Percentiles rank a stretch among this genome's conserved stretches.
These are phyloP conservation scores for Ditula angustiorana DNA, from an alignment of 2,888 invertebrate species.

Conservation along the genomic window DNA sequence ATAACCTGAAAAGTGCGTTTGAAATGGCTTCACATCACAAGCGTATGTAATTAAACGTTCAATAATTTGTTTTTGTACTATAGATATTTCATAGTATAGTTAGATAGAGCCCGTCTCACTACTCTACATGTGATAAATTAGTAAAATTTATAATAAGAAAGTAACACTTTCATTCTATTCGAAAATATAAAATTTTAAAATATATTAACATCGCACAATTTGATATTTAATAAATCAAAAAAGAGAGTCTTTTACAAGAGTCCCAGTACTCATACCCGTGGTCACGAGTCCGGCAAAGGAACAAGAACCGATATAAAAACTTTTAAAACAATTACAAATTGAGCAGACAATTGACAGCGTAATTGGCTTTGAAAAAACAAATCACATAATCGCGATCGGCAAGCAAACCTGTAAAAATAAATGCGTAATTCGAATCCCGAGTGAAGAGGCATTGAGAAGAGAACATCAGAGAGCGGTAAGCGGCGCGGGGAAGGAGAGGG, in stretches of 20 bases:
- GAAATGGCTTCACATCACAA: not conserved
- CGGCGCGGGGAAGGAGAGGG: constrained; percentile 46
- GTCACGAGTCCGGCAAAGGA: too few relatives aligned
- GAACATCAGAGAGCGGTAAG: constrained; percentile 51
- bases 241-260: too few relatives aligned
- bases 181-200: too few relatives aligned
- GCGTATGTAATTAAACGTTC: not conserved
- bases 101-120: not conserved
- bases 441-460: constrained; percentile 43
- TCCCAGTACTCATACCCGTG: too few relatives aligned
- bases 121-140: too few relatives aligned
- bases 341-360: not conserved
- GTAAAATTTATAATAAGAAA: too few relatives aligned
- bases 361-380: not conserved
- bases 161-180: too few relatives aligned
- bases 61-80: not conserved
- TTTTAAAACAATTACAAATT: not conserved
- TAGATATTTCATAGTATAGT: not conserved
- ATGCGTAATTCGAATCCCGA: constrained; percentile 34
- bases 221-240: too few relatives aligned
- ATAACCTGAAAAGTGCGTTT: not conserved
- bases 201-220: too few relatives aligned
- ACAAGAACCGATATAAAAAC: not conserved
- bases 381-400: constrained; percentile 9
- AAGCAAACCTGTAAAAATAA: constrained; percentile 28